Percentiles rank a stretch among this genome's conserved stretches.
phyloP scores from a whole-genome alignment of 2,888 invertebrate genomes.

The Sinotaia quadrata region DNA sequence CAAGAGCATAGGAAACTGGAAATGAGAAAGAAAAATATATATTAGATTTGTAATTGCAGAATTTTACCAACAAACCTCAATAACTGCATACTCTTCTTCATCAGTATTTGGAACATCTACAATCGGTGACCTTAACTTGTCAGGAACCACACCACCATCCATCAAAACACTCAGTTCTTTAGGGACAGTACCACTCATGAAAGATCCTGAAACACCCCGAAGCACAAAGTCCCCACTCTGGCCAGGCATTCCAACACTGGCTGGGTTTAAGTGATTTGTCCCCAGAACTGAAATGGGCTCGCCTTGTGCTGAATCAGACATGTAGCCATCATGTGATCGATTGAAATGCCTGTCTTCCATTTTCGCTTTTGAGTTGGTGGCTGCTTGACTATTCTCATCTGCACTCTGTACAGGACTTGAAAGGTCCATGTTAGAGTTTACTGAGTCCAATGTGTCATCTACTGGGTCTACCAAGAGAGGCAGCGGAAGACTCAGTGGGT shows the following conservation, averaged over 20 bases:
- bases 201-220: background rate
- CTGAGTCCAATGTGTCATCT: slow-evolving; percentile 28
- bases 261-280: background rate
- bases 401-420: background rate
- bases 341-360: too few species aligned
- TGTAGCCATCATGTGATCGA: slow-evolving; percentile 1
- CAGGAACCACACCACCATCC: background rate
- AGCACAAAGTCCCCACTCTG: background rate
- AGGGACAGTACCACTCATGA: slow-evolving; percentile 3
- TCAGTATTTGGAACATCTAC: slow-evolving; percentile 20
- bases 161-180: background rate
- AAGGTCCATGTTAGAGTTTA: background rate
- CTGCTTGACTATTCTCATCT: background rate
- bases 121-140: slow-evolving; percentile 12
- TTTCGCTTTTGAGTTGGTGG: too few species aligned
- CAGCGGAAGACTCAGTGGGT: slow-evolving; percentile 35
- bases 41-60: too few species aligned
- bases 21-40: too few species aligned
- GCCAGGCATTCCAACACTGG: background rate
- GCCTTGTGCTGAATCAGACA: background rate
- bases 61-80: slow-evolving; percentile 31
- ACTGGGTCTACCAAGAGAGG: slow-evolving; percentile 26
- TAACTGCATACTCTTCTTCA: slow-evolving; percentile 40
- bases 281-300: background rate
- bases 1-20: too few species aligned